Evolutionary conservation across 2,888 invertebrate genomes (phyloP), one percentile per base, ranked within the genome.

Genomic region (Scaptomyza polygonia): DNA sequence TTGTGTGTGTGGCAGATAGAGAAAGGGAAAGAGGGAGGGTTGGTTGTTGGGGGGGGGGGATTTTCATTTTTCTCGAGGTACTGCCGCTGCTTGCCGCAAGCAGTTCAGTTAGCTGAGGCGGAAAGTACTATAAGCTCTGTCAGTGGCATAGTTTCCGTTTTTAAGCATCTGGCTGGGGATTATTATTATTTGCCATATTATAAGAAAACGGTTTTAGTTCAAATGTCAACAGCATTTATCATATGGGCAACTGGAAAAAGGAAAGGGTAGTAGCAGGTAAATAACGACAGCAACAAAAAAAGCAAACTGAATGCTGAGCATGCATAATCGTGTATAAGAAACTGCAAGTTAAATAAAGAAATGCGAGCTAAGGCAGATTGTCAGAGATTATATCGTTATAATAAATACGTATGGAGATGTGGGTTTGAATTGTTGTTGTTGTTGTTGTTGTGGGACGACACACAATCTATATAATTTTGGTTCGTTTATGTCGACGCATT

Each of bases 141-240:
- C 82, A 86, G 82, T 83, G 87, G 82, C 82, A 83, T 83, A 83
- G 82, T 83, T 83, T 83, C 71, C 79, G 65, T 77, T 67, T 67
- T 80, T 71, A 84, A 85, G 83, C 77, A 81, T 85, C 85, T 84
- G 80, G 74, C 86, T 74, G 71, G 76, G 82, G 87, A 12, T 25
- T 25, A 83, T 83, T 86, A 83, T 83, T 86, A 85, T 86, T 86
- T 86, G 85, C 87, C 82, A 83, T 87, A 84, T 84, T 85, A 81
- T 76, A 86, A 64, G 85, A 81, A 82, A 87, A 84, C 87, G 85
- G 82, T 73, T 86, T 82, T 86, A 83, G 82, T 83, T 83, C 87
- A 83, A 83, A 83, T 83, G 82, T 83, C 82, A 83, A 83, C 87
- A 83, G 82, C 87, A 86, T 85, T 81, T 82, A 77, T 73, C 79